phyloP scores from a whole-genome alignment of 2,113 vertebrate species.

The Macrotus californicus region DNA sequence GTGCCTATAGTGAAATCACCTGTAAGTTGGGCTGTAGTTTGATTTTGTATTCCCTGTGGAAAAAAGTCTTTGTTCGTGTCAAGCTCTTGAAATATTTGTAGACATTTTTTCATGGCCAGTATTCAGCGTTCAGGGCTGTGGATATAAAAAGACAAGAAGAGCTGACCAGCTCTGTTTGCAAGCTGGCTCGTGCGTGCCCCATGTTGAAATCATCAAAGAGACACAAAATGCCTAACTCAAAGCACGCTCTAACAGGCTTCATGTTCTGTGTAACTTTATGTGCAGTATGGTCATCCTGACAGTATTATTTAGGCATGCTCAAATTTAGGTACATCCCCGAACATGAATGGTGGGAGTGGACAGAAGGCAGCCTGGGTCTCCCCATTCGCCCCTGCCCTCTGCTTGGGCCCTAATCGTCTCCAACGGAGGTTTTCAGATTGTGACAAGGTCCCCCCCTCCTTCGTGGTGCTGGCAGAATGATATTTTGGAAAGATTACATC shows the following conservation, averaged over 20 bases:
- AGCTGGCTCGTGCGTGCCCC: neutral
- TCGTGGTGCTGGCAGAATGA: neutral
- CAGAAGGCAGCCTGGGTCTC: neutral
- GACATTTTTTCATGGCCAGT: neutral
- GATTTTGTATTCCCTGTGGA: neutral
- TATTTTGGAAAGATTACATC: neutral
- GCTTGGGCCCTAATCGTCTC: neutral
- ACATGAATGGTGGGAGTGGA: neutral
- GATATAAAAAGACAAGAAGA: neutral
- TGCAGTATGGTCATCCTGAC: neutral
- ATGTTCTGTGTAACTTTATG: neutral
- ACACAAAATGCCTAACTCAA: neutral
- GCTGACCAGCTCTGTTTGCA: neutral
- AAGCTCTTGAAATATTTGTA: conserved; percentile 8
- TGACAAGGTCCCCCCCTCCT: neutral
- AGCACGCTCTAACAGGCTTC: neutral
- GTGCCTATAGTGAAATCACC: neutral
- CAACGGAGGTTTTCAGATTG: neutral
- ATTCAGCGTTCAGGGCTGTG: neutral
- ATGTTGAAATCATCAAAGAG: neutral
- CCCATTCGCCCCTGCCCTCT: neutral
- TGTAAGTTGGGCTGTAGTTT: neutral
- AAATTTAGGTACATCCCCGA: neutral
- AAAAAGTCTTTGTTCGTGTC: neutral
- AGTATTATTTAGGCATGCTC: neutral